phyloP scores from a whole-genome alignment of 2,113 vertebrate genomes.

The Cairina moschata region DNA sequence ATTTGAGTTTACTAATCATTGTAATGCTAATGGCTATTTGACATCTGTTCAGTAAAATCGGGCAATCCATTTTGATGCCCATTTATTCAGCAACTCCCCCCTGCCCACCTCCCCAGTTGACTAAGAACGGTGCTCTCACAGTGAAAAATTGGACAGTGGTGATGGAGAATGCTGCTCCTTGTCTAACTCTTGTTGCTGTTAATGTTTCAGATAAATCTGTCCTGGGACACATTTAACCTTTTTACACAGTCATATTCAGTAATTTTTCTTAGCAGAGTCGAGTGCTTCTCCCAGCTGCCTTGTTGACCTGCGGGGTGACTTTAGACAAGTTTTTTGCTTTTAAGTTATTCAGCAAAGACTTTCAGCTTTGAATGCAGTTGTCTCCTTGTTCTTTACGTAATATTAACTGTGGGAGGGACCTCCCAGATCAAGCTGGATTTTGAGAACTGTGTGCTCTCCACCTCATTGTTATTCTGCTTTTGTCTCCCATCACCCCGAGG shows the following conservation, averaged over 20 bases:
- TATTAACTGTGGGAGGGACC: neutral
- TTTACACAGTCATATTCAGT: fast-evolving
- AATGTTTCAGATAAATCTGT: neutral
- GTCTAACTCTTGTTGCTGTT: neutral
- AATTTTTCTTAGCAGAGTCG: neutral
- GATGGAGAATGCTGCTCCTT: neutral
- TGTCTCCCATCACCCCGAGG: neutral
- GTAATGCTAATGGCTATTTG: slow-evolving; percentile 54
- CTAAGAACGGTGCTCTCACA: neutral
- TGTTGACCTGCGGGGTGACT: neutral
- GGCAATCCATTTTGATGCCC: neutral
- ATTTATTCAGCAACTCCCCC: neutral
- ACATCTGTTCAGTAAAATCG: slow-evolving; percentile 50
- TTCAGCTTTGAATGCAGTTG: neutral
- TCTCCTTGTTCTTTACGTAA: neutral
- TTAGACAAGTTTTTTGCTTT: neutral
- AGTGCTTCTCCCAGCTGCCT: neutral
- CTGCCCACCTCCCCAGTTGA: neutral
- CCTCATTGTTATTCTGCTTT: neutral
- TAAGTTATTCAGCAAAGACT: neutral
- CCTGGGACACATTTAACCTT: neutral
- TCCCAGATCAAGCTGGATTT: neutral
- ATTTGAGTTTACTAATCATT: slow-evolving; percentile 59
- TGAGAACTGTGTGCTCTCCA: neutral
- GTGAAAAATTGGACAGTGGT: neutral